phyloP scores from a whole-genome alignment of 1,140 invertebrate genomes.

The Contarinia nasturtii region DNA sequence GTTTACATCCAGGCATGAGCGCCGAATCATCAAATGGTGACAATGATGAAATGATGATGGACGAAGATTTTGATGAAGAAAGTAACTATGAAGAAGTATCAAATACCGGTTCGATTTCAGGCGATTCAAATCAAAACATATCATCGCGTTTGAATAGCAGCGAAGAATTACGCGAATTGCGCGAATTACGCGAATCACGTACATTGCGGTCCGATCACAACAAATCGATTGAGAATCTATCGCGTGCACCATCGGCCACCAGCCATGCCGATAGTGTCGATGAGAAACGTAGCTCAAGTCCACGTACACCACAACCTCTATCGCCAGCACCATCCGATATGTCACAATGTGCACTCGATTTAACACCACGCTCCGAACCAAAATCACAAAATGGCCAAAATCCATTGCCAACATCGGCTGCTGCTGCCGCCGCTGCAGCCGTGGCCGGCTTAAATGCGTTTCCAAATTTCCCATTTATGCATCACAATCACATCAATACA shows the following conservation, averaged over 20 bases:
- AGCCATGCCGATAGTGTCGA: slow-evolving; percentile 14
- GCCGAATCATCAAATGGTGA: slow-evolving; percentile 35
- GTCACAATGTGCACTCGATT: slow-evolving; percentile 34
- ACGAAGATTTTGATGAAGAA: slow-evolving; percentile 28
- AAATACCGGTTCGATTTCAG: slow-evolving; percentile 9
- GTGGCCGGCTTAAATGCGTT: slow-evolving; percentile 21
- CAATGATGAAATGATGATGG: slow-evolving; percentile 38
- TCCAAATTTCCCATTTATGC: slow-evolving; percentile 39
- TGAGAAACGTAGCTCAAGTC: slow-evolving; percentile 15
- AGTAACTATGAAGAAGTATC: slow-evolving; percentile 16
- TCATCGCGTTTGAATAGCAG: neutral
- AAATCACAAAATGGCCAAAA: slow-evolving; percentile 1
- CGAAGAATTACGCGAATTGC: neutral
- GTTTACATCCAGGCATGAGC: slow-evolving; percentile 27
- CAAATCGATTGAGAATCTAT: slow-evolving; percentile 1
- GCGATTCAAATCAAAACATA: slow-evolving; percentile 3
- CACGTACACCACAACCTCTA: slow-evolving; percentile 11
- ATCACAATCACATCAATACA: slow-evolving; percentile 29
- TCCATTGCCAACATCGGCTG: neutral
- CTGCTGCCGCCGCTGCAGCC: neutral
- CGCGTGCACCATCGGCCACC: slow-evolving; percentile 13
- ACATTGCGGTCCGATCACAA: neutral
- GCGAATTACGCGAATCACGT: neutral
- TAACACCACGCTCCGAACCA: slow-evolving; percentile 28
- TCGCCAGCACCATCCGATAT: slow-evolving; percentile 27